A percentile compares a stretch with the other conserved stretches of the same genome.
phyloP scores from a whole-genome alignment of 2,888 invertebrate species.

The Drosophila flavopinicola region DNA sequence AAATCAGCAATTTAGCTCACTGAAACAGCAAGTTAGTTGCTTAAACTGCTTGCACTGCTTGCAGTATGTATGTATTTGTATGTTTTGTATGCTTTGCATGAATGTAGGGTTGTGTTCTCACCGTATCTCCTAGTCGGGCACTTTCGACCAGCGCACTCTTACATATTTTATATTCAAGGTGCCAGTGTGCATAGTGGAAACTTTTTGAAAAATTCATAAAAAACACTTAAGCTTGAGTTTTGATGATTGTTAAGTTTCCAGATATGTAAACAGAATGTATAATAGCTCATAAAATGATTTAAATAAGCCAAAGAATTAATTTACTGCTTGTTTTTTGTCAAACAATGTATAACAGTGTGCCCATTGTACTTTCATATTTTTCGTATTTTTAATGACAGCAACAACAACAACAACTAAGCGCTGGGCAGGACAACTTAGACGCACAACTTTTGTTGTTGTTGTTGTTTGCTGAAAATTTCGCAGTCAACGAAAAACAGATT shows the following conservation, averaged over 20 bases:
- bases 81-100: no score
- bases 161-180: constrained; percentile 29
- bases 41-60: no score
- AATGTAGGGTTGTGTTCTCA: no score
- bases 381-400: constrained; percentile 41
- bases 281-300: background rate
- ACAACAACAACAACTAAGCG: constrained; percentile 18
- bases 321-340: background rate
- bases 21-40: no score
- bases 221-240: background rate
- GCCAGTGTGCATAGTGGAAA: constrained; percentile 50
- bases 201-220: constrained; percentile 31
- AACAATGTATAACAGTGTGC: no score
- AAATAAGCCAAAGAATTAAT: no score
- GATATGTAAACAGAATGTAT: background rate
- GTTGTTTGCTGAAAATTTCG: constrained; percentile 29
- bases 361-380: constrained; percentile 28
- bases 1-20: no score
- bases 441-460: constrained; percentile 11
- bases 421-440: constrained; percentile 8
- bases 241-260: background rate
- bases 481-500: constrained; percentile 70
- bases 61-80: no score
- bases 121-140: no score
- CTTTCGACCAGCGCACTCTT: no score